These are phyloP conservation scores for Ariopsis seemanni DNA, from an alignment of 2,113 vertebrate species.

Conservation along the genomic window DNA sequence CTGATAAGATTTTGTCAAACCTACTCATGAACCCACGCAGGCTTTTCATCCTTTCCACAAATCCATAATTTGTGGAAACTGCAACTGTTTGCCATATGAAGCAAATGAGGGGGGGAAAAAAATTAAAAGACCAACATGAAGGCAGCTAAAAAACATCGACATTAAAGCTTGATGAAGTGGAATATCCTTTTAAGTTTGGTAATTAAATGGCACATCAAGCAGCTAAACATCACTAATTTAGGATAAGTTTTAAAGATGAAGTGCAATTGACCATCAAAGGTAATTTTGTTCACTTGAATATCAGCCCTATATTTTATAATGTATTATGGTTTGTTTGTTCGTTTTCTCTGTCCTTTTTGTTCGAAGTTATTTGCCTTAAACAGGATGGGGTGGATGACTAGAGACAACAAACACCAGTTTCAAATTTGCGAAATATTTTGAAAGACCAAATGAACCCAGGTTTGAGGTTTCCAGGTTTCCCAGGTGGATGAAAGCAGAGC, in stretches of 20 bases:
- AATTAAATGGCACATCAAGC: slow-evolving; percentile 21
- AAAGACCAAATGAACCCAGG: slow-evolving; percentile 41
- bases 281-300: not conserved
- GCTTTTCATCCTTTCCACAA: not conserved
- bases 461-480: slow-evolving; percentile 37
- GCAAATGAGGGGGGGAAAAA: not conserved
- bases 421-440: slow-evolving; percentile 55
- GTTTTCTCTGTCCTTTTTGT: slow-evolving; percentile 7
- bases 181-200: not conserved
- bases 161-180: slow-evolving; percentile 2
- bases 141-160: not conserved
- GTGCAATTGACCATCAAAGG: not conserved
- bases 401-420: slow-evolving; percentile 62
- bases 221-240: not conserved
- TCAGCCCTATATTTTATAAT: not conserved
- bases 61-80: not conserved
- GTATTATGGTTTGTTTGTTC: no score
- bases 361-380: slow-evolving; percentile 36
- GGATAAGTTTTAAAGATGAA: slow-evolving; percentile 3
- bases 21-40: not conserved
- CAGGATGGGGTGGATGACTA: slow-evolving; percentile 46
- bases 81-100: not conserved
- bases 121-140: not conserved
- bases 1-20: slow-evolving; percentile 18
- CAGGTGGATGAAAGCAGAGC: slow-evolving; percentile 50